Conservation (phyloP, 2,888 invertebrate species). For the Plagodis dolabraria region DNA sequence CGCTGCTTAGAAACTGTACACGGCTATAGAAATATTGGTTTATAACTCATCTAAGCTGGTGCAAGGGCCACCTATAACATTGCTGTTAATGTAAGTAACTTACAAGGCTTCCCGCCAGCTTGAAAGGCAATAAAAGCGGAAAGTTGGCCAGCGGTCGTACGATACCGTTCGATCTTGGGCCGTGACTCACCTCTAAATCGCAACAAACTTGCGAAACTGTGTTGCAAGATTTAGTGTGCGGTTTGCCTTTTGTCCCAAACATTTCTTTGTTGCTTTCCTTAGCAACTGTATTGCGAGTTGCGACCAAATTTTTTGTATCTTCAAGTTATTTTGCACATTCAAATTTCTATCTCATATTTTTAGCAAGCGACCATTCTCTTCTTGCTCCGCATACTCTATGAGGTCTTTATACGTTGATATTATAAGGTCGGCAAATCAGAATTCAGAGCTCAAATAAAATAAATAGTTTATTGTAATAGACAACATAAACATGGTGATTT, state of each 20-base stretch:
- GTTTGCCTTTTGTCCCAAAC: slow-evolving; percentile 2
- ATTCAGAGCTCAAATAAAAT: too few species aligned
- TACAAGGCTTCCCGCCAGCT: slow-evolving; percentile 59
- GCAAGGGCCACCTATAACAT: slow-evolving; percentile 37
- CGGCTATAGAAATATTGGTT: slow-evolving; percentile 25
- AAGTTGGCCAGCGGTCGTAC: slow-evolving; percentile 50
- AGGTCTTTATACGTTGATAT: too few species aligned
- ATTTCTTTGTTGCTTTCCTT: slow-evolving; percentile 1
- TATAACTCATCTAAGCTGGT: slow-evolving; percentile 18
- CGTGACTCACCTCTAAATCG: slow-evolving; percentile 62
- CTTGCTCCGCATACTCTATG: too few species aligned
- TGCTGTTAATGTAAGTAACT: slow-evolving; percentile 52
- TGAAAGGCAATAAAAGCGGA: slow-evolving; percentile 58
- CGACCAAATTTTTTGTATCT: too few species aligned
- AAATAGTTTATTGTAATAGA: too few species aligned
- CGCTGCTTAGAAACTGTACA: slow-evolving; percentile 32
- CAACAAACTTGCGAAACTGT: slow-evolving; percentile 58
- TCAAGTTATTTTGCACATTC: too few species aligned
- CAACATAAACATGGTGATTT: neutral
- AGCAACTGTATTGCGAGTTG: neutral
- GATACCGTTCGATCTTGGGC: slow-evolving; percentile 57
- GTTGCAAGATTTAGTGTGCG: slow-evolving; percentile 22
- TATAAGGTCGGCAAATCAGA: too few species aligned
- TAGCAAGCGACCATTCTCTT: too few species aligned
- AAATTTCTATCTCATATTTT: too few species aligned